Conservation (phyloP, 1,140 invertebrate species). For the Anadara kagoshimensis region DNA sequence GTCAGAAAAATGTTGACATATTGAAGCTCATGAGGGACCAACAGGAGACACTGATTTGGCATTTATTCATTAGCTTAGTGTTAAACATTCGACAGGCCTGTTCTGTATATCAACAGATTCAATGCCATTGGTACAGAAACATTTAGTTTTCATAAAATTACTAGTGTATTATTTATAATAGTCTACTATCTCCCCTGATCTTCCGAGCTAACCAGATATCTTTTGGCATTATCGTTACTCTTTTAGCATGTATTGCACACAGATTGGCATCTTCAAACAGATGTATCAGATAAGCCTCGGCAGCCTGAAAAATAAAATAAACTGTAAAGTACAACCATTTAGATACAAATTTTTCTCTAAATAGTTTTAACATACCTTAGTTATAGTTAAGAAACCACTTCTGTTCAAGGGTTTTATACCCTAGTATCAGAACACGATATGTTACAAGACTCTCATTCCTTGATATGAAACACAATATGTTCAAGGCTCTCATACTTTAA, state of each 20-base stretch:
- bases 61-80: too few species aligned
- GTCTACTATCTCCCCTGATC: constrained; percentile 54
- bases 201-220: constrained; percentile 83
- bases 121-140: not conserved
- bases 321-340: not conserved
- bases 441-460: too few species aligned
- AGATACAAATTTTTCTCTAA: not conserved
- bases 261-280: constrained; percentile 93
- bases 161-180: not conserved
- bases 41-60: too few species aligned
- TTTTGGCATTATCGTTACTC: constrained; percentile 96
- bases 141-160: not conserved
- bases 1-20: not conserved
- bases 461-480: too few species aligned
- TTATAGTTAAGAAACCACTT: too few species aligned
- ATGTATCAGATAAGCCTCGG: constrained; percentile 91
- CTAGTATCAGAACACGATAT: too few species aligned
- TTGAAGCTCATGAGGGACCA: not conserved
- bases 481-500: too few species aligned
- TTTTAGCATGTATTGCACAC: constrained; percentile 91
- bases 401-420: too few species aligned
- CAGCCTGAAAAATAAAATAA: constrained; percentile 78
- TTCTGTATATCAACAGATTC: not conserved
- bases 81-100: too few species aligned
- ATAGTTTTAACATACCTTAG: too few species aligned